Evolutionary conservation across 2,888 invertebrate genomes (phyloP).

Genomic region (Scrobipalpa atriplicella): DNA sequence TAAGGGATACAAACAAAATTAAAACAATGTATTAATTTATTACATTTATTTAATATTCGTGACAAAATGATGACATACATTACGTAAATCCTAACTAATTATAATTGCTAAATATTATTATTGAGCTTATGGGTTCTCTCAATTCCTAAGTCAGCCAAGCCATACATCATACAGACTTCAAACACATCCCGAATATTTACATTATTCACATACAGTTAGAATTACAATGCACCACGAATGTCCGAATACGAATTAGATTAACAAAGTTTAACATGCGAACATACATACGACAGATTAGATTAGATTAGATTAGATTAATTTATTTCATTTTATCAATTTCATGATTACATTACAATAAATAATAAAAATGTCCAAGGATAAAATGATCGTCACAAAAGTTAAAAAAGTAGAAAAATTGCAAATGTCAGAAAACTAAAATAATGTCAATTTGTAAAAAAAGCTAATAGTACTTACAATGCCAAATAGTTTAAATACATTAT

Average conservation of each 20-base stretch:
- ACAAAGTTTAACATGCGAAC: constrained; percentile 23
- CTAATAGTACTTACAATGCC: too few species aligned
- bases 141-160: constrained; percentile 79
- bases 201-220: constrained; percentile 46
- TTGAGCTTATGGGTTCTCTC: constrained; percentile 78
- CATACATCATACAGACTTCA: constrained; percentile 52
- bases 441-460: too few species aligned
- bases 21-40: constrained; percentile 50
- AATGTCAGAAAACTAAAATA: too few species aligned
- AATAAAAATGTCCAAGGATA: too few species aligned
- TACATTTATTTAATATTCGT: constrained; percentile 74
- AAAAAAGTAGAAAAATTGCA: too few species aligned
- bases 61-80: constrained; percentile 74
- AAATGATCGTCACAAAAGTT: too few species aligned
- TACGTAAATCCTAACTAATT: constrained; percentile 53
- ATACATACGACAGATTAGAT: constrained; percentile 6
- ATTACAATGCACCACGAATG: constrained; percentile 39
- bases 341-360: too few species aligned
- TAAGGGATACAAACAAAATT: constrained; percentile 37
- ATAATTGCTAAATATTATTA: constrained; percentile 59
- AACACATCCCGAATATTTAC: constrained; percentile 56
- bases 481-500: too few species aligned
- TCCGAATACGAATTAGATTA: constrained; percentile 37
- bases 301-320: background rate
- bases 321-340: background rate